These are phyloP conservation scores for Aulostomus chinensis DNA, from an alignment of 2,797 vertebrate species.

Conservation along the genomic window DNA sequence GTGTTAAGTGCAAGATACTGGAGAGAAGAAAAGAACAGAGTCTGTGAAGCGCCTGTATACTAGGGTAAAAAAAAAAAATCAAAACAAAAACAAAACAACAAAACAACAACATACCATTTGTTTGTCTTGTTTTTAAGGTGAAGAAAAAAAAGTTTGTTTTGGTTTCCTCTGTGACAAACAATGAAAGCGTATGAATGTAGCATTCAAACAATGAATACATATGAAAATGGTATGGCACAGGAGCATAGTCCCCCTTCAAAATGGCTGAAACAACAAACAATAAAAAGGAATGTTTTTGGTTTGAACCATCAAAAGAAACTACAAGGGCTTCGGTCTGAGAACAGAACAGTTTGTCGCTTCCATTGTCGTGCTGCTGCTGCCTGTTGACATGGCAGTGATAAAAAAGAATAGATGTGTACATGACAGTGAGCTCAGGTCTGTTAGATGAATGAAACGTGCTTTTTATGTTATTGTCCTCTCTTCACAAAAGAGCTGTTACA, in stretches of 20 bases:
- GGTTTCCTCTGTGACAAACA: constrained; percentile 67
- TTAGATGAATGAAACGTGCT: constrained; percentile 17
- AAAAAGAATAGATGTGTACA: constrained; percentile 14
- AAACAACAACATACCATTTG: too few relatives aligned
- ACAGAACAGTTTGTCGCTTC: constrained; percentile 31
- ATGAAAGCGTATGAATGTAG: constrained; percentile 58
- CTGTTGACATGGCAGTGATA: constrained; percentile 43
- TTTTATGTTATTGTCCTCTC: constrained; percentile 17
- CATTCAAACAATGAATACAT: constrained; percentile 61
- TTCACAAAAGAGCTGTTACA: constrained; percentile 15
- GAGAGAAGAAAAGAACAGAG: constrained; percentile 80
- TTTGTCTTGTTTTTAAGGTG: constrained; percentile 69
- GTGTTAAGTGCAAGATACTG: constrained; percentile 90
- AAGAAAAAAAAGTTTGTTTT: constrained; percentile 54
- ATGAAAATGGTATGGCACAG: constrained; percentile 63
- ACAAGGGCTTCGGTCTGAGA: constrained; percentile 48
- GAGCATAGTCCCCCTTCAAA: constrained; percentile 39
- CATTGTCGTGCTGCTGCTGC: constrained; percentile 43
- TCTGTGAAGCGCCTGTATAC: constrained; percentile 80
- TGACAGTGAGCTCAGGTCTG: constrained; percentile 2
- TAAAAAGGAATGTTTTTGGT: constrained; percentile 64
- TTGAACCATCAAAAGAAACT: constrained; percentile 53
- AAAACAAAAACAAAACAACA: background rate
- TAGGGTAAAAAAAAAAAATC: constrained; percentile 74
- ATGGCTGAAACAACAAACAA: constrained; percentile 59